Percentiles rank a stretch among this genome's conserved stretches.
Evolutionary conservation across 2,113 vertebrate genomes (phyloP).

Genomic region (Tretioscincus oriximinensis): DNA sequence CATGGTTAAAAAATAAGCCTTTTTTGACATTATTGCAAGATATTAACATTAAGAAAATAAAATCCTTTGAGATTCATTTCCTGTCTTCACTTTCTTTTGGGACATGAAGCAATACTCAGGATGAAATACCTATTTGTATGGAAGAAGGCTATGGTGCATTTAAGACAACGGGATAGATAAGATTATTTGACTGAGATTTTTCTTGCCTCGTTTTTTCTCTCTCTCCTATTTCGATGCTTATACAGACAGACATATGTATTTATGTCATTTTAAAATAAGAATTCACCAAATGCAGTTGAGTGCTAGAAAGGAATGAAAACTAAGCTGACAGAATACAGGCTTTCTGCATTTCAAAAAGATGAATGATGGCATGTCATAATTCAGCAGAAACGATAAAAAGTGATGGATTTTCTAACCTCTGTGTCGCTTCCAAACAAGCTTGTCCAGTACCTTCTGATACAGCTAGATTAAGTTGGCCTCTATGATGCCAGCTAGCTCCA

Average conservation of each 20-base stretch:
- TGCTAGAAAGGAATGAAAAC: slow-evolving; percentile 42
- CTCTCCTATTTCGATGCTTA: slow-evolving; percentile 19
- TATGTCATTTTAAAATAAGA: slow-evolving; percentile 53
- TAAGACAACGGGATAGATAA: background rate
- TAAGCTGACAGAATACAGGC: slow-evolving; percentile 51
- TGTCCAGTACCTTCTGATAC: slow-evolving; percentile 49
- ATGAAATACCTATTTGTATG: rapidly evolving
- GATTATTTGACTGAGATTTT: slow-evolving; percentile 17
- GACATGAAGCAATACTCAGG: background rate
- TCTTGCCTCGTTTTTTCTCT: background rate
- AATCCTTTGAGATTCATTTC: background rate
- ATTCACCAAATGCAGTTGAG: slow-evolving; percentile 47
- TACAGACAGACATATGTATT: slow-evolving; percentile 38
- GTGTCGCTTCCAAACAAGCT: slow-evolving; percentile 54
- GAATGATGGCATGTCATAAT: slow-evolving; percentile 59
- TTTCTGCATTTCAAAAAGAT: slow-evolving; percentile 57
- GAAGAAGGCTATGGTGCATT: background rate
- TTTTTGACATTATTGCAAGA: background rate
- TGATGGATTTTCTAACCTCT: slow-evolving; percentile 65
- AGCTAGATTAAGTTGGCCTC: slow-evolving; percentile 34
- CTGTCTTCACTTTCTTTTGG: background rate
- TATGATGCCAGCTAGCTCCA: slow-evolving; percentile 19
- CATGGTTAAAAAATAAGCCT: background rate
- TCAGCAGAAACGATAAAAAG: slow-evolving; percentile 62
- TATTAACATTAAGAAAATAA: background rate